A percentile compares a stretch with the other conserved stretches of the same genome.
Evolutionary conservation across 2,113 vertebrate species (phyloP).

Genomic region (Mustela nigripes): DNA sequence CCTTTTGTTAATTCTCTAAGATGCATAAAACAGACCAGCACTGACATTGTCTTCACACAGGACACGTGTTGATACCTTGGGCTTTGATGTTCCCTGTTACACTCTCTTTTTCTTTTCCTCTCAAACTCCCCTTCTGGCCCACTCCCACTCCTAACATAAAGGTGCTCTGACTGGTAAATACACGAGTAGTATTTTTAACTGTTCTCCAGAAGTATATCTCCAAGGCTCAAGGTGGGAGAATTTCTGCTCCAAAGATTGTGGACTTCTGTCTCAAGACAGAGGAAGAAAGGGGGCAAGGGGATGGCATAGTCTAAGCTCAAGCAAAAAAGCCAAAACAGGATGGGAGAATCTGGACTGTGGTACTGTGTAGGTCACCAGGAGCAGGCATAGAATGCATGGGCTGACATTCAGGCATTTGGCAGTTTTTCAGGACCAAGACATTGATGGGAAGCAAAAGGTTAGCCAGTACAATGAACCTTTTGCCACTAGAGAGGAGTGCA

Average conservation of each 20-base stretch:
- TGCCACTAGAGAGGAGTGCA: neutral
- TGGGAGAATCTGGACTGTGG: neutral
- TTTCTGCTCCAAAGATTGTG: neutral
- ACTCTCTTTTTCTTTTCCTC: neutral
- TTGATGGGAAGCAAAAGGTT: neutral
- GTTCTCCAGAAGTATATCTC: neutral
- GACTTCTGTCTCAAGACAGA: neutral
- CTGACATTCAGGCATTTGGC: neutral
- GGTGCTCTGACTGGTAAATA: neutral
- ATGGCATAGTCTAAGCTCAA: fast-evolving
- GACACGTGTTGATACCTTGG: no score
- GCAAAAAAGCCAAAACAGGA: neutral
- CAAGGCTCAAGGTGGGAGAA: neutral
- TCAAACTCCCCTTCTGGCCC: neutral
- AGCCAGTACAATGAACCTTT: neutral
- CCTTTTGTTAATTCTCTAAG: neutral
- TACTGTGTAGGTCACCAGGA: neutral
- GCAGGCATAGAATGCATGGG: neutral
- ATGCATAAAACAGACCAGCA: neutral
- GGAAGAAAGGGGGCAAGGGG: neutral
- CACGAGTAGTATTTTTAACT: neutral
- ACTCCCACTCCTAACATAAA: neutral
- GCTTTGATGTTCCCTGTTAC: neutral
- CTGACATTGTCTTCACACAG: neutral
- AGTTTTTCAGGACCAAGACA: neutral